Evolutionary conservation across 2,797 vertebrate genomes (phyloP).

Genomic region (Tolypeutes matacus): DNA sequence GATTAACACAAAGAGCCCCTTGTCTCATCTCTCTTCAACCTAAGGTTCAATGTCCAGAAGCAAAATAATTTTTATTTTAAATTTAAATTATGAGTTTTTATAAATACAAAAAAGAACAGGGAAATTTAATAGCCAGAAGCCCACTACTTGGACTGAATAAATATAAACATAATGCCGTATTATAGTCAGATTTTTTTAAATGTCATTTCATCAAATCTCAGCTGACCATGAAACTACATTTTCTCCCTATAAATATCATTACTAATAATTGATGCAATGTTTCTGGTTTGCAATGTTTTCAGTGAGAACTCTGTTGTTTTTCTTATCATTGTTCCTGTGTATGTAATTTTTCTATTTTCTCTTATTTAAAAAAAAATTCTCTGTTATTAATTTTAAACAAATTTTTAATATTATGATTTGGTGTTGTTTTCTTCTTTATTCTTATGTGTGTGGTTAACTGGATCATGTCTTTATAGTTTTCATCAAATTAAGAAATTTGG

Average conservation of each 20-base stretch:
- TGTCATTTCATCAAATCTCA: not conserved
- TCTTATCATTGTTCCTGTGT: not conserved
- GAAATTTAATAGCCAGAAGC: not conserved
- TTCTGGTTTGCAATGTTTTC: not conserved
- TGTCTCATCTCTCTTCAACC: no score
- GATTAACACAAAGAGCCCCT: not conserved
- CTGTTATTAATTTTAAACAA: not conserved
- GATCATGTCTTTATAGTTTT: not conserved
- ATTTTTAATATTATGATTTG: not conserved
- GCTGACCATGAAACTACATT: not conserved
- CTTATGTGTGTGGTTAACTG: not conserved
- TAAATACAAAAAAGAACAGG: not conserved
- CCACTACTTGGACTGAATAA: not conserved
- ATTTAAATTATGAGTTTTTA: not conserved
- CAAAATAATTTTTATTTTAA: not conserved
- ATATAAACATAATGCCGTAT: not conserved
- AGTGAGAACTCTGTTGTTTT: not conserved
- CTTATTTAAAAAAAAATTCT: not conserved
- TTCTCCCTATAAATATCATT: not conserved
- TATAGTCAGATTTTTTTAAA: not conserved
- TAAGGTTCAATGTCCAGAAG: not conserved
- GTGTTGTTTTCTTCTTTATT: not conserved
- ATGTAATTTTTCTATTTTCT: not conserved
- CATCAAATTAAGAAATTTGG: not conserved
- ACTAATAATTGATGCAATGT: not conserved